These are phyloP conservation scores for Merops nubicus DNA, from an alignment of 2,113 vertebrate genomes.

Conservation along the genomic window DNA sequence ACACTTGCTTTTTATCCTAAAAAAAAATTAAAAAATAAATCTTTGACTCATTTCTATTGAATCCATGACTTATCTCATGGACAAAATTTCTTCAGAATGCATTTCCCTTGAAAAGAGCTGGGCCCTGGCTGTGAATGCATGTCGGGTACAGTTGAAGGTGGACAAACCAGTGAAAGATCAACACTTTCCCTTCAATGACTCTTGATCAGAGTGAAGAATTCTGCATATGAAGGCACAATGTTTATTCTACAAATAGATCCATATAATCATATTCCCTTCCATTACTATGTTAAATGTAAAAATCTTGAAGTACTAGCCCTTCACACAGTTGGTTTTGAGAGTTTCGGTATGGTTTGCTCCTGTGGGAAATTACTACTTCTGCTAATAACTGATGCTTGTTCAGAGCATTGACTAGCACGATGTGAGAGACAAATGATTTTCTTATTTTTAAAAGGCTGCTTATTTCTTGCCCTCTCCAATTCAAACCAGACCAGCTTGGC, in stretches of 20 bases:
- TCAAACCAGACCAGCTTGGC: background rate
- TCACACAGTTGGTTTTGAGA: background rate
- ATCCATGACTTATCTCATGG: background rate
- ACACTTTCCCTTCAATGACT: background rate
- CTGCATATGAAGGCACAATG: slow-evolving; percentile 20
- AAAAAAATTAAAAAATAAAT: background rate
- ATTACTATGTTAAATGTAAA: background rate
- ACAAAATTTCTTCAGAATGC: background rate
- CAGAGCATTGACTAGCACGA: background rate
- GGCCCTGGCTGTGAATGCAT: background rate
- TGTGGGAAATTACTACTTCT: background rate
- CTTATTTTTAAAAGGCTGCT: background rate
- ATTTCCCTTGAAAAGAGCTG: background rate
- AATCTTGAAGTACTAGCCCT: background rate
- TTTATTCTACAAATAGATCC: background rate
- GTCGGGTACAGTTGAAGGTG: background rate
- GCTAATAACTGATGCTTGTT: background rate
- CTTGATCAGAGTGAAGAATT: slow-evolving; percentile 33
- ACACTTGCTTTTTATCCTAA: slow-evolving; percentile 58
- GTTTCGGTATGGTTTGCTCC: background rate
- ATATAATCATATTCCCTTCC: background rate
- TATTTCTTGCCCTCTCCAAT: background rate
- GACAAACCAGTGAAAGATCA: slow-evolving; percentile 7
- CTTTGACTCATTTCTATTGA: slow-evolving; percentile 17
- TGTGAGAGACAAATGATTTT: background rate